These are phyloP conservation scores for Lithosia quadra DNA, from an alignment of 2,888 invertebrate genomes.

Conservation along the genomic window DNA sequence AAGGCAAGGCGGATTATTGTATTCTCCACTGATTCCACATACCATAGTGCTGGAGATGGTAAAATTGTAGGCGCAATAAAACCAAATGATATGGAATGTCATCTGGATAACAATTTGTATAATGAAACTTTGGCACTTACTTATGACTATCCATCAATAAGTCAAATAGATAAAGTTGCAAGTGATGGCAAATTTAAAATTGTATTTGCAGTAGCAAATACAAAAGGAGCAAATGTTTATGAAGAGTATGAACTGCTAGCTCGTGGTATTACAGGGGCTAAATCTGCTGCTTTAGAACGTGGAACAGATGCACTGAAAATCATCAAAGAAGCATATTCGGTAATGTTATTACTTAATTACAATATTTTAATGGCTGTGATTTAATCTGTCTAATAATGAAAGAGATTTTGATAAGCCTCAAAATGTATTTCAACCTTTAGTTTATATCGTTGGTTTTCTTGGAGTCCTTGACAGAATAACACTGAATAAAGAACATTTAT, in stretches of 20 bases:
- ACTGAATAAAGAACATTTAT: no score
- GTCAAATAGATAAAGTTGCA: slow-evolving; percentile 88
- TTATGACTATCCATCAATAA: slow-evolving; percentile 93
- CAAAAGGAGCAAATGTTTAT: slow-evolving; percentile 75
- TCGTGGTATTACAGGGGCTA: slow-evolving; percentile 89
- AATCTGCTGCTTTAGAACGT: slow-evolving; percentile 79
- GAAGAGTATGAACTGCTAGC: slow-evolving; percentile 85
- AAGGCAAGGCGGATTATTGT: slow-evolving; percentile 91
- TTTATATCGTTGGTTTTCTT: neutral
- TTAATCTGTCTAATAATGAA: neutral
- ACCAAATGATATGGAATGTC: slow-evolving; percentile 90
- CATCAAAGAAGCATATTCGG: slow-evolving; percentile 90
- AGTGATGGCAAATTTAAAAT: slow-evolving; percentile 91
- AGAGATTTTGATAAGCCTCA: neutral
- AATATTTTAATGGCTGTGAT: neutral
- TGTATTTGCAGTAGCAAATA: slow-evolving; percentile 94
- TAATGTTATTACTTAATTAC: slow-evolving; percentile 56
- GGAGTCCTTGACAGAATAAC: neutral
- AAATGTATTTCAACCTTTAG: no score
- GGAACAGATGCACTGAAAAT: slow-evolving; percentile 89
- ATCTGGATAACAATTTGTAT: slow-evolving; percentile 86
- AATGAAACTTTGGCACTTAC: slow-evolving; percentile 71
- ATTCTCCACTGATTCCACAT: slow-evolving; percentile 92
- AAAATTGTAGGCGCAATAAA: slow-evolving; percentile 90
- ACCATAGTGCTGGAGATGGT: slow-evolving; percentile 94